Conservation (phyloP, 2,888 invertebrate species). For the Gasteruption jaculator region DNA sequence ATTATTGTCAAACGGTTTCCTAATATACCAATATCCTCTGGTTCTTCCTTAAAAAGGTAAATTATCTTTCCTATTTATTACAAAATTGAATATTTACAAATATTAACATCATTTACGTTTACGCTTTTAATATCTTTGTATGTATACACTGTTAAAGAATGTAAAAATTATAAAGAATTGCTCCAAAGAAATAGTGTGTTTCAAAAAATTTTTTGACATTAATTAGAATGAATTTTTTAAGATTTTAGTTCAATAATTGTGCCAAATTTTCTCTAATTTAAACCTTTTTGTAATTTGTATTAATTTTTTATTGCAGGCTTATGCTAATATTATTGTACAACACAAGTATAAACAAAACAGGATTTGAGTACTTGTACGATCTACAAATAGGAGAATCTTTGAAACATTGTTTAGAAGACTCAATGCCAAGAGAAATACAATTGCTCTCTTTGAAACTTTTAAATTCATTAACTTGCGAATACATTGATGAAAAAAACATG, state of each 20-base stretch:
- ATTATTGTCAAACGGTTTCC: slow-evolving; percentile 41
- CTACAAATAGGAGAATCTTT: slow-evolving; percentile 29
- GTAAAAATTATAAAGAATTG: too few relatives aligned
- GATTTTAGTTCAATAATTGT: too few relatives aligned
- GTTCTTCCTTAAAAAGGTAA: slow-evolving; percentile 41
- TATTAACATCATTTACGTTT: too few relatives aligned
- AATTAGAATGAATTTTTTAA: too few relatives aligned
- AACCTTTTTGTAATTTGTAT: too few relatives aligned
- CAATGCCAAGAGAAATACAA: slow-evolving; percentile 27
- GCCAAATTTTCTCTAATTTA: too few relatives aligned
- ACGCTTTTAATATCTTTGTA: too few relatives aligned
- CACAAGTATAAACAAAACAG: slow-evolving; percentile 45
- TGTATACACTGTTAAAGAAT: too few relatives aligned
- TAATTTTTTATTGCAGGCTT: slow-evolving; percentile 31
- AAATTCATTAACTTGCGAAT: slow-evolving; percentile 34
- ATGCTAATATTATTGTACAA: slow-evolving; percentile 48
- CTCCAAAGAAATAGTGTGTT: background rate
- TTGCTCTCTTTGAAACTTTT: slow-evolving; percentile 31
- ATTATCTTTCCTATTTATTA: slow-evolving; percentile 18
- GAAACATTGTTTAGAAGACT: slow-evolving; percentile 28
- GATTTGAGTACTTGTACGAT: slow-evolving; percentile 36
- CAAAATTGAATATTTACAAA: slow-evolving; percentile 7
- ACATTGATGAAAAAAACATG: too few relatives aligned
- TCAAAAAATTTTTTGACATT: background rate
- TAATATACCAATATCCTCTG: slow-evolving; percentile 36